A percentile compares a stretch with the other conserved stretches of the same genome.
phyloP scores from a whole-genome alignment of 2,888 invertebrate genomes.

The Nomada goodeniana region DNA sequence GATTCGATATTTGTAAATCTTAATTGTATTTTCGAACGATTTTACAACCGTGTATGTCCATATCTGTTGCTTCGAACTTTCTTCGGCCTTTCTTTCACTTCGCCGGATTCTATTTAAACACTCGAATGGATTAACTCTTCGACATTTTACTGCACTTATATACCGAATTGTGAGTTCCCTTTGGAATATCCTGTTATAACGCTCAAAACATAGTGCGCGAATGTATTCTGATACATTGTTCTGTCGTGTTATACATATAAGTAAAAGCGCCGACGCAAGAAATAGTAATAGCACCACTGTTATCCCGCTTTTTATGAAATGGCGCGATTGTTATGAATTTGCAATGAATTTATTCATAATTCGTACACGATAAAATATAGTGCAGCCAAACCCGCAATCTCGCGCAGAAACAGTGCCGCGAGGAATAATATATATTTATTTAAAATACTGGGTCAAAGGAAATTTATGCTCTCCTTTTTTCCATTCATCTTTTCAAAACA shows the following conservation, averaged over 20 bases:
- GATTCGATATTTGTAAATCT: too few species aligned
- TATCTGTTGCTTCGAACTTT: too few species aligned
- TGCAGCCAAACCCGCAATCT: too few species aligned
- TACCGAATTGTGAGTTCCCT: not conserved
- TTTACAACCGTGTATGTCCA: too few species aligned
- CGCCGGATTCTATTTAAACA: not conserved
- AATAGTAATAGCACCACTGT: not conserved
- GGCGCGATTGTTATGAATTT: not conserved
- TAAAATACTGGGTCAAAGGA: too few species aligned
- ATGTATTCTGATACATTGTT: not conserved
- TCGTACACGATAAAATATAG: too few species aligned
- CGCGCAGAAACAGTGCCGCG: not conserved
- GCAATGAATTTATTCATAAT: too few species aligned
- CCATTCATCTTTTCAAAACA: too few species aligned
- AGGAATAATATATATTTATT: not conserved
- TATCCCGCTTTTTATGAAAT: not conserved
- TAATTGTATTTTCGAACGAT: too few species aligned
- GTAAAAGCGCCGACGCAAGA: not conserved
- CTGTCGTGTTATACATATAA: not conserved
- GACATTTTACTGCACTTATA: not conserved
- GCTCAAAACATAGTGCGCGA: not conserved
- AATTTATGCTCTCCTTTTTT: too few species aligned
- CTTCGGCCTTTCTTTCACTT: not conserved
- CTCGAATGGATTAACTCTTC: not conserved
- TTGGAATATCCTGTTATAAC: not conserved